These are phyloP conservation scores for Chlamydotis undulata DNA, from an alignment of 2,113 vertebrate genomes.

Conservation along the genomic window DNA sequence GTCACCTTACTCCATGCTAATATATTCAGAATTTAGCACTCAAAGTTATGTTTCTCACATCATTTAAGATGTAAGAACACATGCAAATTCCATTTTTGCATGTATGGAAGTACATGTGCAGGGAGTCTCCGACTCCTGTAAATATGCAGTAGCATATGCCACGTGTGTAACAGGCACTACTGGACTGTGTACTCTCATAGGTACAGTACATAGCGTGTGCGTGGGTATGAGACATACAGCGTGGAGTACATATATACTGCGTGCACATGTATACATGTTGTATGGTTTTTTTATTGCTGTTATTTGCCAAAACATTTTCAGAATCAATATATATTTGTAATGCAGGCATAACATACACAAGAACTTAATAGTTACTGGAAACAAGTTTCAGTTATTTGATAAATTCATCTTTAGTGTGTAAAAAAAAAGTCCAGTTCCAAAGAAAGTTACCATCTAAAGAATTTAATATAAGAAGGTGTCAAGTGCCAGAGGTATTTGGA, in stretches of 20 bases:
- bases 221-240: neutral
- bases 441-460: neutral
- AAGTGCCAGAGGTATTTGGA: neutral
- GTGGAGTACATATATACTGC: neutral
- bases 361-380: neutral
- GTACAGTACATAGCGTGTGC: fast-evolving
- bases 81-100: neutral
- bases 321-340: neutral
- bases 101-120: neutral
- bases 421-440: neutral
- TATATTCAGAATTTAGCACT: neutral
- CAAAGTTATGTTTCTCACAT: neutral
- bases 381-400: neutral
- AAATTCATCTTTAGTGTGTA: neutral
- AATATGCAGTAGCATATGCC: neutral
- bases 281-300: neutral
- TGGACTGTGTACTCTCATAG: fast-evolving
- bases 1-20: neutral
- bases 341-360: neutral
- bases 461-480: neutral
- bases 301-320: neutral
- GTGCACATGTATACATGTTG: neutral
- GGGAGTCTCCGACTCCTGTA: neutral
- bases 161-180: no score
- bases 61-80: neutral